Percentiles rank a stretch among this genome's conserved stretches.
Conservation (phyloP, 1,140 invertebrate genomes). For the Euschistus heros region DNA sequence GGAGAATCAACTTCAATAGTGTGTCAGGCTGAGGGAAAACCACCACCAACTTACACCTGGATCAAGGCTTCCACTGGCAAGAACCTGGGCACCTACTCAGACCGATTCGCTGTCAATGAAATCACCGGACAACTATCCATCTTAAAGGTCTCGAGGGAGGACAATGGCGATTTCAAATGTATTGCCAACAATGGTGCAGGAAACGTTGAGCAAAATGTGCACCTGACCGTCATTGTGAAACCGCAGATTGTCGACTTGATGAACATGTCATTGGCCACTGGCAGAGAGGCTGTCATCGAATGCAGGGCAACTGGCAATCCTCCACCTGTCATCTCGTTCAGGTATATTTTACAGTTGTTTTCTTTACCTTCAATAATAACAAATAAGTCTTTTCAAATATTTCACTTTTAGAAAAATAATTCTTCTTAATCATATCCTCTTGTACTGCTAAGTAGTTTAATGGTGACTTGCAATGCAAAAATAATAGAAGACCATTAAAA, state of each 20-base stretch:
- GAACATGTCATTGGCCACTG: slow-evolving; percentile 57
- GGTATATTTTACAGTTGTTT: slow-evolving; percentile 37
- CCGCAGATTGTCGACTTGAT: slow-evolving; percentile 66
- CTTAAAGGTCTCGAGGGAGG: slow-evolving; percentile 59
- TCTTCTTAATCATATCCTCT: no score
- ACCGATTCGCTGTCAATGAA: slow-evolving; percentile 41
- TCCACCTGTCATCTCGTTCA: slow-evolving; percentile 61
- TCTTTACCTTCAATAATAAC: no score
- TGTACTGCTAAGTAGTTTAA: no score
- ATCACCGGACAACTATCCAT: slow-evolving; percentile 53
- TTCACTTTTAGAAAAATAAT: no score
- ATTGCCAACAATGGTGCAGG: slow-evolving; percentile 72
- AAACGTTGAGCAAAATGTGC: slow-evolving; percentile 47
- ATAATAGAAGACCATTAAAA: no score
- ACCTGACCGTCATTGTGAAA: slow-evolving; percentile 55
- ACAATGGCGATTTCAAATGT: slow-evolving; percentile 72
- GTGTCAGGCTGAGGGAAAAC: slow-evolving; percentile 72
- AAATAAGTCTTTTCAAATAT: no score
- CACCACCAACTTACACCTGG: slow-evolving; percentile 69
- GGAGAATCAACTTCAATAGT: slow-evolving; percentile 58
- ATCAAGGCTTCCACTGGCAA: slow-evolving; percentile 41
- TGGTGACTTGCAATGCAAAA: no score
- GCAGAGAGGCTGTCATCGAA: slow-evolving; percentile 49
- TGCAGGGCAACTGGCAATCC: slow-evolving; percentile 70
- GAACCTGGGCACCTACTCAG: slow-evolving; percentile 50